Evolutionary conservation across 2,888 invertebrate genomes (phyloP).

Genomic region (Coremacera marginata): DNA sequence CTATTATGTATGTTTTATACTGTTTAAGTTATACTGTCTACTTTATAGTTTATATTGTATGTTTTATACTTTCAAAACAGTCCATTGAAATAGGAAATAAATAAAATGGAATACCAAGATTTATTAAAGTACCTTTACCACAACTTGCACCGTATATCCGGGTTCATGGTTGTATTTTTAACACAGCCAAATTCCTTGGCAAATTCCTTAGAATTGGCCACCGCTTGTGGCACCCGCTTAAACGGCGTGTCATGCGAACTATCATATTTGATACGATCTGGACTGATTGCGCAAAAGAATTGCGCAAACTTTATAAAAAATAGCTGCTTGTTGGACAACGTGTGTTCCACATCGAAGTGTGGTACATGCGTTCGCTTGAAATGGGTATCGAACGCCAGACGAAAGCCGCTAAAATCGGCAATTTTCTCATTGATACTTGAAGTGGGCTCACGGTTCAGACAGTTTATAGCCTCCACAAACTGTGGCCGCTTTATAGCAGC

Average conservation of each 20-base stretch:
- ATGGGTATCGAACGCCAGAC: slow-evolving; percentile 51
- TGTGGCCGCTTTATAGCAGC: slow-evolving; percentile 39
- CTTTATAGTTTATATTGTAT: too few species aligned
- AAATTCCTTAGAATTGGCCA: slow-evolving; percentile 50
- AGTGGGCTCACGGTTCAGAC: slow-evolving; percentile 44
- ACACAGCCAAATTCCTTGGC: slow-evolving; percentile 46
- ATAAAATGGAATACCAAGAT: too few species aligned
- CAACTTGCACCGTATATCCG: slow-evolving; percentile 36
- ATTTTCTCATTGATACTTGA: slow-evolving; percentile 51
- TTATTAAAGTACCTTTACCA: slow-evolving; percentile 25
- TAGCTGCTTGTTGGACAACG: slow-evolving; percentile 41
- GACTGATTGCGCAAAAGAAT: slow-evolving; percentile 49
- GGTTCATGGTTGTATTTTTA: neutral
- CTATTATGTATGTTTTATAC: too few species aligned
- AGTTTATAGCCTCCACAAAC: slow-evolving; percentile 37
- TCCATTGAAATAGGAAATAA: too few species aligned
- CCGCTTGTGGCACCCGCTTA: slow-evolving; percentile 47
- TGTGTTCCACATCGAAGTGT: neutral
- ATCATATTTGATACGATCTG: slow-evolving; percentile 42
- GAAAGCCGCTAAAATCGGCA: slow-evolving; percentile 53
- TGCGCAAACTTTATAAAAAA: slow-evolving; percentile 54
- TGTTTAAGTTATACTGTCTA: too few species aligned
- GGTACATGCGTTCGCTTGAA: slow-evolving; percentile 20
- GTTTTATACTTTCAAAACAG: too few species aligned
- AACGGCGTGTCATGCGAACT: slow-evolving; percentile 48